These are phyloP conservation scores for Karalla daura DNA, from an alignment of 2,797 vertebrate genomes.

Conservation along the genomic window DNA sequence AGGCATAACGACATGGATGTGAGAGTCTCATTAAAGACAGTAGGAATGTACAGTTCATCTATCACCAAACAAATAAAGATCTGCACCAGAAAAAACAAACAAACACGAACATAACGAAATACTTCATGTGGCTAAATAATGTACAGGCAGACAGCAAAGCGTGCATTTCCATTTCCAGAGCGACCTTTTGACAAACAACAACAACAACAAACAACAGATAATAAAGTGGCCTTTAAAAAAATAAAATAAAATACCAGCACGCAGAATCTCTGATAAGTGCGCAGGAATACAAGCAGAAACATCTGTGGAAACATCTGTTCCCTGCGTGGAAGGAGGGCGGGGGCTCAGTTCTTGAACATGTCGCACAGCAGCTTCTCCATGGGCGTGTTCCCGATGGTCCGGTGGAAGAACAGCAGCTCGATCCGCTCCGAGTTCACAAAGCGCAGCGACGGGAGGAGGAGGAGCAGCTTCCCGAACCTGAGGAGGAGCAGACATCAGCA, in stretches of 20 bases:
- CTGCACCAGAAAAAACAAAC: conserved; percentile 17
- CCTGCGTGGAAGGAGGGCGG: no score
- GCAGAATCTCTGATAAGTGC: conserved; percentile 51
- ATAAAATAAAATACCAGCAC: conserved; percentile 58
- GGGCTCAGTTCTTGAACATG: conserved; percentile 94
- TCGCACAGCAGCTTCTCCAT: conserved; percentile 98
- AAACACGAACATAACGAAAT: conserved; percentile 9
- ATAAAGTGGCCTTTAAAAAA: conserved; percentile 65
- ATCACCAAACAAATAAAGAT: conserved; percentile 47
- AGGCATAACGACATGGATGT: conserved; percentile 56
- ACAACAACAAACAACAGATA: conserved; percentile 35
- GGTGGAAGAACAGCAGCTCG: conserved; percentile 96
- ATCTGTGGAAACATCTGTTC: background rate
- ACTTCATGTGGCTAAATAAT: conserved; percentile 38
- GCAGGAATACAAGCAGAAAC: conserved; percentile 33
- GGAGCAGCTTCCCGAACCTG: conserved; percentile 95
- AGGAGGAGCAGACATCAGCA: background rate
- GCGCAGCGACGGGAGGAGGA: conserved; percentile 92
- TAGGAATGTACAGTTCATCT: conserved; percentile 33
- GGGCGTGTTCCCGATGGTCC: conserved; percentile 96
- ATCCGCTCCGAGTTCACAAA: conserved; percentile 93
- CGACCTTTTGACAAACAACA: conserved; percentile 30
- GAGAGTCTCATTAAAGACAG: conserved; percentile 35
- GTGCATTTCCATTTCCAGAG: conserved; percentile 28
- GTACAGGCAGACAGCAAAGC: conserved; percentile 46